phyloP scores from a whole-genome alignment of 2,888 invertebrate genomes.

The Drosophila parthenogenetica region DNA sequence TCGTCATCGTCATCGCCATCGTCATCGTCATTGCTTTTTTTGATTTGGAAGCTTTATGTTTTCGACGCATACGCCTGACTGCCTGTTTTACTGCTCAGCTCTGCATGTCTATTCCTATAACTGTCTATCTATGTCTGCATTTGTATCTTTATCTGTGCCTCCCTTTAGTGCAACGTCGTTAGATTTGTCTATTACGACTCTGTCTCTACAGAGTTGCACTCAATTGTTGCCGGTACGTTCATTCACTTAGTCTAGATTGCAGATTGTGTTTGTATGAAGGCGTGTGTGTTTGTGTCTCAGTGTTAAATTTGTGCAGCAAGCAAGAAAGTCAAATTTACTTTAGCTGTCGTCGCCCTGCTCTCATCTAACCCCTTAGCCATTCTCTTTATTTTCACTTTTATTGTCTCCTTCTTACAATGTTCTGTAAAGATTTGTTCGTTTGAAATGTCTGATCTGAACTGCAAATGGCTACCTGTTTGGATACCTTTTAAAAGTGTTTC shows the following conservation, averaged over 20 bases:
- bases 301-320: constrained; percentile 70
- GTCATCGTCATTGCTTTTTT: constrained; percentile 60
- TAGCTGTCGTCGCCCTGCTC: constrained; percentile 21
- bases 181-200: constrained; percentile 74
- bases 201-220: constrained; percentile 66
- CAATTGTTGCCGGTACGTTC: constrained; percentile 48
- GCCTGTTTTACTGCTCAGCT: constrained; percentile 52
- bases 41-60: constrained; percentile 65
- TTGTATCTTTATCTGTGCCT: constrained; percentile 15
- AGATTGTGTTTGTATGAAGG: constrained; percentile 27
- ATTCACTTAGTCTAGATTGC: constrained; percentile 56
- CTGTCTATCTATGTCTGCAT: constrained; percentile 22
- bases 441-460: constrained; percentile 1
- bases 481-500: background rate
- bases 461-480: constrained; percentile 15
- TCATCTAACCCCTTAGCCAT: too few species aligned
- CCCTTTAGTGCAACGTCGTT: constrained; percentile 69
- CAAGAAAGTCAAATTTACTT: constrained; percentile 72
- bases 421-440: constrained; percentile 6
- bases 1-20: constrained; percentile 47
- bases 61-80: constrained; percentile 64
- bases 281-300: constrained; percentile 37
- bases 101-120: constrained; percentile 38
- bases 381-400: constrained; percentile 9
- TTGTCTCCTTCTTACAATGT: constrained; percentile 1